phyloP scores from a whole-genome alignment of 2,797 vertebrate genomes.

The Poecilia velifera region DNA sequence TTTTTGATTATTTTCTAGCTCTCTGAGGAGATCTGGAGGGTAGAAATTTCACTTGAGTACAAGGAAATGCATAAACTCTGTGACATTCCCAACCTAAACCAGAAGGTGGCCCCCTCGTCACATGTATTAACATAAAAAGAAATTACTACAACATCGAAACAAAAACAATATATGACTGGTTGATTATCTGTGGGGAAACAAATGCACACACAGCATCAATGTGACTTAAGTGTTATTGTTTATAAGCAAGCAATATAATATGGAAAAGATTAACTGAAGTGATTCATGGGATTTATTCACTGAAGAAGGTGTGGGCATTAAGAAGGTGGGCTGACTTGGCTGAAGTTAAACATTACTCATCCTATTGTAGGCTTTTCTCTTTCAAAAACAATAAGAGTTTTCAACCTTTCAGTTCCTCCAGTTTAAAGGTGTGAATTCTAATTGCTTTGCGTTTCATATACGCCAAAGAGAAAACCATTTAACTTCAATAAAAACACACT shows the following conservation, averaged over 20 bases:
- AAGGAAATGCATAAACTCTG: not conserved
- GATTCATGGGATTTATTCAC: constrained; percentile 61
- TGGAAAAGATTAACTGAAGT: constrained; percentile 30
- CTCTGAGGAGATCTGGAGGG: not conserved
- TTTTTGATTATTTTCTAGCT: not conserved
- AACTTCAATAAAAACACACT: not conserved
- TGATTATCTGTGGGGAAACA: constrained; percentile 16
- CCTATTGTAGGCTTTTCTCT: constrained; percentile 12
- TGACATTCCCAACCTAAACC: constrained; percentile 46
- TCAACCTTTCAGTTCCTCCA: not conserved
- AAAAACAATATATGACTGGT: not conserved
- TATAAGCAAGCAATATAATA: constrained; percentile 20
- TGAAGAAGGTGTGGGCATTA: constrained; percentile 43
- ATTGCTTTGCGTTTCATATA: not conserved
- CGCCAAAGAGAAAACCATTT: not conserved
- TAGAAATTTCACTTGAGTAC: not conserved
- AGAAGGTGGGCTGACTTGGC: constrained; percentile 40
- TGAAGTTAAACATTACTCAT: constrained; percentile 37
- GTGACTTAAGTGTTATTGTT: constrained; percentile 28
- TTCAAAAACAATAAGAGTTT: constrained; percentile 6
- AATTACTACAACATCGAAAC: not conserved
- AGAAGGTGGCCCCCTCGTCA: constrained; percentile 58
- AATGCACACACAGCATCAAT: constrained; percentile 2
- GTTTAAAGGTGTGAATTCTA: not conserved
- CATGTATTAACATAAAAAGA: not conserved